These are phyloP conservation scores for Sitta carolinensis DNA, from an alignment of 2,797 vertebrate genomes.

Conservation along the genomic window DNA sequence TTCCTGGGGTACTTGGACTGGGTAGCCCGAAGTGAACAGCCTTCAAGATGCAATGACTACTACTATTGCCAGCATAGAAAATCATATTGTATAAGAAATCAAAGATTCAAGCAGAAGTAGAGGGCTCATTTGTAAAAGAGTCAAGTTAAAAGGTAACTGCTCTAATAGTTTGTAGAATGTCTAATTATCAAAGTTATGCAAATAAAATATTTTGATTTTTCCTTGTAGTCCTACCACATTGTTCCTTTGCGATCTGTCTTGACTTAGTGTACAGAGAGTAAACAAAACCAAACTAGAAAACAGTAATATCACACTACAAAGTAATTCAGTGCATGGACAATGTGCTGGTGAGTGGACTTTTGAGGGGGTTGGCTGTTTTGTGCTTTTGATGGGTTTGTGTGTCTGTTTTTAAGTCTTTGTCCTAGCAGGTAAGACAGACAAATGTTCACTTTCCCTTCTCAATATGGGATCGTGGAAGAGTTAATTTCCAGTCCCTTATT, in stretches of 20 bases:
- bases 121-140: not conserved
- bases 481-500: conserved; percentile 37
- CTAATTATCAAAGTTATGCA: conserved; percentile 54
- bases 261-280: conserved; percentile 36
- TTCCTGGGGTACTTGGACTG: not conserved
- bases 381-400: not conserved
- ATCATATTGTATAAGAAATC: not conserved
- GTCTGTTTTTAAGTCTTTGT: not conserved
- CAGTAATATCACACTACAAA: not conserved
- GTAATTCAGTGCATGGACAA: conserved; percentile 36
- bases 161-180: conserved; percentile 32
- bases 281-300: not conserved
- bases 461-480: conserved; percentile 49
- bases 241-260: conserved; percentile 46
- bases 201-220: conserved; percentile 54
- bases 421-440: conserved; percentile 4
- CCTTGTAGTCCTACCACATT: not conserved
- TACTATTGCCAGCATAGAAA: not conserved
- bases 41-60: not conserved
- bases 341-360: not conserved
- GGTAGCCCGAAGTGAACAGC: not conserved
- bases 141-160: conserved; percentile 26
- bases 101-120: not conserved
- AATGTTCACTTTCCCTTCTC: conserved; percentile 57
- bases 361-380: not conserved